These are phyloP conservation scores for Chaenodraco wilsoni DNA, from an alignment of 2,797 vertebrate species.

Conservation along the genomic window DNA sequence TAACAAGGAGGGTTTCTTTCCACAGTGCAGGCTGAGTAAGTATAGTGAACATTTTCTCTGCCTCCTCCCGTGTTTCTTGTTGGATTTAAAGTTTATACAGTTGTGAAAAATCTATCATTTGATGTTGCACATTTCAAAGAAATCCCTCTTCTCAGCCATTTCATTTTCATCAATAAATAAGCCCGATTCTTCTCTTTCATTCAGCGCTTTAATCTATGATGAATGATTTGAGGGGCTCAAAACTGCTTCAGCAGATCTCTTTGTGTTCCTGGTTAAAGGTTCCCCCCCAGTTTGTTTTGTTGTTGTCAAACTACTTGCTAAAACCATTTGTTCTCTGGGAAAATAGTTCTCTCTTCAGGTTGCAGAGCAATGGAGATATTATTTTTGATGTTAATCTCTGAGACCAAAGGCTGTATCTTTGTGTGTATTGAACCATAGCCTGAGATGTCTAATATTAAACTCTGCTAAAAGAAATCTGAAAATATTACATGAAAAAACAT, in stretches of 20 bases:
- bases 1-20: slow-evolving; percentile 37
- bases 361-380: slow-evolving; percentile 62
- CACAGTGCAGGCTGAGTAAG: slow-evolving; percentile 36
- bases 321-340: slow-evolving; percentile 73
- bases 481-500: slow-evolving; percentile 28
- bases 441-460: slow-evolving; percentile 61
- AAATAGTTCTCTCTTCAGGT: slow-evolving; percentile 70
- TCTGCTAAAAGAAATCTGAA: slow-evolving; percentile 41
- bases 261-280: slow-evolving; percentile 82
- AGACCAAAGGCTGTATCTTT: slow-evolving; percentile 66
- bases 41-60: slow-evolving; percentile 46
- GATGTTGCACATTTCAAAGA: slow-evolving; percentile 78
- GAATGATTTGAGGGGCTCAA: slow-evolving; percentile 79
- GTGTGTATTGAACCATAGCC: slow-evolving; percentile 64
- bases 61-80: slow-evolving; percentile 43
- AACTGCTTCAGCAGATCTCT: slow-evolving; percentile 74
- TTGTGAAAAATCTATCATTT: slow-evolving; percentile 77
- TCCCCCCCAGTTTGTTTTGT: slow-evolving; percentile 76
- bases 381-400: slow-evolving; percentile 72
- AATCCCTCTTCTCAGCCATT: slow-evolving; percentile 77
- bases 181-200: slow-evolving; percentile 70
- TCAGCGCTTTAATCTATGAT: slow-evolving; percentile 73
- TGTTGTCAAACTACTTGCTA: slow-evolving; percentile 72
- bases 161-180: slow-evolving; percentile 85
- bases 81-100: slow-evolving; percentile 66